Evolutionary conservation across 2,113 vertebrate genomes (phyloP), one percentile per base, ranked within the genome.

Genomic region (Dromaius novaehollandiae): DNA sequence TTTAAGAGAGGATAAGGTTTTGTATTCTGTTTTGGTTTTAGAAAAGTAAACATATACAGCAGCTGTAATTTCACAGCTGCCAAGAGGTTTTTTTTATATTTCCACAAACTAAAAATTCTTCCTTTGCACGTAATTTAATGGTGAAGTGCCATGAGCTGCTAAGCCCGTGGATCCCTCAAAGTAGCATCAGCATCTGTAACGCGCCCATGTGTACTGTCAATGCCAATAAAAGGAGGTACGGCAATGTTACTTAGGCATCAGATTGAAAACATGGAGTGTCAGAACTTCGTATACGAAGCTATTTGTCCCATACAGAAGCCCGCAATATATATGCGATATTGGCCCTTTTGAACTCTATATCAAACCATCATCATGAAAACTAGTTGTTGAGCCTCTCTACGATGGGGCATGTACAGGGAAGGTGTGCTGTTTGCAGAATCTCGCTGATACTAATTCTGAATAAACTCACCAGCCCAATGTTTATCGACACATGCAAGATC

Each of bases 1-100:
- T 53, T 61, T 36, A 38, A 77, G 75, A 87, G 63, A 74, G 24
- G 55, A 68, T 87, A 76, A 76, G 65, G 65, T 91, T 74, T 81
- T 10, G 8, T n/a, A 44, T 71, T 96, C 84, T 95, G 51, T 76
- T 82, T 95, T 84, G 34, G 17, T 92, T 97, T 96, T 56, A 85
- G 76, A 93, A 91, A 90, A 88, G 34, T 38, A 56, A 93, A 82
- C 22, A 26, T 76, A 82, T 19, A 26, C 73, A 93, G 82, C 92
- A 93, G 85, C 93, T 94, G 95, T 60, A 90, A 86, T 28, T 65
- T 53, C 28, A 32, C 11, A 13, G 51, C 58, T 96, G 89, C 95
- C 95, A 88, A 86, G 77, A 50, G 9, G 38, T 83, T 74, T 66
- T 66, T 53, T 86, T 76, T 70, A 60, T 0, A 4, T 80, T 96